A percentile compares a stretch with the other conserved stretches of the same genome.
These are phyloP conservation scores for Petrolisthes manimaculis DNA, from an alignment of 2,888 invertebrate genomes.

Conservation along the genomic window DNA sequence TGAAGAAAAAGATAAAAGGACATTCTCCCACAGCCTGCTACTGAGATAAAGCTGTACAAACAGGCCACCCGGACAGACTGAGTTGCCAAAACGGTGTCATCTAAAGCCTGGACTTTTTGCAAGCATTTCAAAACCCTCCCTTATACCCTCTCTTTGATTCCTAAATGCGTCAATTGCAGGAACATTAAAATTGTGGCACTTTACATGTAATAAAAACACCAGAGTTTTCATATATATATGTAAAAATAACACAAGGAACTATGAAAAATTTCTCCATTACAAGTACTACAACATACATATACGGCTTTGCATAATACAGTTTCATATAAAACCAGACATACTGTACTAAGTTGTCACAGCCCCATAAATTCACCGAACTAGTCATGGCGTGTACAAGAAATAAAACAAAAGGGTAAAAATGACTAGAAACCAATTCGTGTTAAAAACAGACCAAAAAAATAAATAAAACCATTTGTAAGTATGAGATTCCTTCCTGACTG, in stretches of 20 bases:
- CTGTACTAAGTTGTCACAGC: slow-evolving; percentile 64
- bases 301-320: slow-evolving; percentile 64
- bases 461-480: slow-evolving; percentile 52
- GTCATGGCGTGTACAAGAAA: slow-evolving; percentile 64
- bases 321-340: slow-evolving; percentile 64
- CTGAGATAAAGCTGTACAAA: slow-evolving; percentile 44
- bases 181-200: slow-evolving; percentile 63
- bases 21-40: slow-evolving; percentile 32
- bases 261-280: slow-evolving; percentile 63
- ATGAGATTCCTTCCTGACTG: slow-evolving; percentile 63
- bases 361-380: slow-evolving; percentile 65
- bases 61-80: slow-evolving; percentile 63
- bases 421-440: slow-evolving; percentile 64
- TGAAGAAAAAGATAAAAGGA: slow-evolving; percentile 43
- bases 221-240: slow-evolving; percentile 60
- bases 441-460: slow-evolving; percentile 51
- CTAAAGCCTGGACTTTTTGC: slow-evolving; percentile 61
- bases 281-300: slow-evolving; percentile 64
- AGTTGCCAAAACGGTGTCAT: slow-evolving; percentile 61
- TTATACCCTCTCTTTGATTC: slow-evolving; percentile 64
- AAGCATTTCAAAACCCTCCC: slow-evolving; percentile 63
- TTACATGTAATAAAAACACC: slow-evolving; percentile 65
- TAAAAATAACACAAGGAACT: slow-evolving; percentile 65
- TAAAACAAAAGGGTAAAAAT: slow-evolving; percentile 61
- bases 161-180: slow-evolving; percentile 64